Percentiles rank a stretch among this genome's conserved stretches.
Evolutionary conservation across 2,888 invertebrate genomes (phyloP).

Genomic region (Stramonita haemastoma): DNA sequence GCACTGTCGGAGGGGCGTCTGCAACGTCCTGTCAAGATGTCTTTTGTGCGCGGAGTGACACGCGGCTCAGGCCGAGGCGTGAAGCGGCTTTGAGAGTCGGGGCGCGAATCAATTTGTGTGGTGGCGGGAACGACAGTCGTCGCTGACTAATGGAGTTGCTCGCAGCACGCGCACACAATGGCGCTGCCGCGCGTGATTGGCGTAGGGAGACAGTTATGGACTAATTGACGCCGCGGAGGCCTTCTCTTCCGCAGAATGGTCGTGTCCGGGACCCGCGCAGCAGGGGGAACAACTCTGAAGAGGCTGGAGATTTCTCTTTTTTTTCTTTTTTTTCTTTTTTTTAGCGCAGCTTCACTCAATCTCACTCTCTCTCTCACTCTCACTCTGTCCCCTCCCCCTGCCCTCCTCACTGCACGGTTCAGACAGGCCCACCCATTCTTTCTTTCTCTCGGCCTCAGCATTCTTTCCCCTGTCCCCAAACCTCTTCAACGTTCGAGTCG

Average conservation of each 20-base stretch:
- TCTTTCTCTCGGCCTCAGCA: neutral
- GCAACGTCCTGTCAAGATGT: constrained; percentile 9
- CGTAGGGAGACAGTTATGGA: constrained; percentile 45
- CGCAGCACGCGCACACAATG: constrained; percentile 41
- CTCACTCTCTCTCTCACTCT: neutral
- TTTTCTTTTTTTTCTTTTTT: neutral
- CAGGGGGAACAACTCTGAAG: constrained; percentile 26
- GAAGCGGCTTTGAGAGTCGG: constrained; percentile 36
- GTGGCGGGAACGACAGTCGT: constrained; percentile 32
- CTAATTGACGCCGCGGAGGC: constrained; percentile 41
- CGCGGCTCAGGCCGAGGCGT: constrained; percentile 35
- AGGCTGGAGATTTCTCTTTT: neutral
- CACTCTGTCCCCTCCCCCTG: neutral
- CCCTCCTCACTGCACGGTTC: neutral
- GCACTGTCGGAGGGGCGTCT: constrained; percentile 26
- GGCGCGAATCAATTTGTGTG: constrained; percentile 45
- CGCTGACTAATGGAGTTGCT: constrained; percentile 44
- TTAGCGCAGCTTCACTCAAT: neutral
- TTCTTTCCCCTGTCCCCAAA: constrained; percentile 12
- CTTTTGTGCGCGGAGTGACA: constrained; percentile 45
- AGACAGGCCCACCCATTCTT: neutral
- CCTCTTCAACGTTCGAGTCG: constrained; percentile 42
- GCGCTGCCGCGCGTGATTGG: constrained; percentile 35
- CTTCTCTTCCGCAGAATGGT: constrained; percentile 31
- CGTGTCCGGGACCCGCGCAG: constrained; percentile 31